Evolutionary conservation across 1,140 invertebrate species (phyloP).

Genomic region (Papilio helenus): DNA sequence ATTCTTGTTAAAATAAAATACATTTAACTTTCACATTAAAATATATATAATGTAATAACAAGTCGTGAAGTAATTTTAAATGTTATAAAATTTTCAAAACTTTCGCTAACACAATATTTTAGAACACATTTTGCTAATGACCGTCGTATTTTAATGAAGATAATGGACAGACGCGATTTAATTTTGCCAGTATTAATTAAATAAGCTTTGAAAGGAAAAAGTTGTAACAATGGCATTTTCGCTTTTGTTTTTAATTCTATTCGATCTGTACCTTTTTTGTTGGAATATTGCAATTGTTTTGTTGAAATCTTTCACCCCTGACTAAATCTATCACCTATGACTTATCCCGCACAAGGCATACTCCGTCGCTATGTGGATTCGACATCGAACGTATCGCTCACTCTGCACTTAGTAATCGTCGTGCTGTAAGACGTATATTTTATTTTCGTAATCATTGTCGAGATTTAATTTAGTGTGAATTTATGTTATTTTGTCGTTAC

Average conservation of each 20-base stretch:
- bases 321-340: slow-evolving; percentile 2
- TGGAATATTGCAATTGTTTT: neutral
- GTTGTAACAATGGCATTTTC: neutral
- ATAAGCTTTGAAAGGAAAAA: slow-evolving; percentile 44
- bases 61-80: neutral
- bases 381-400: slow-evolving; percentile 71
- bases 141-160: slow-evolving; percentile 55
- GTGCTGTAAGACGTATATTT: slow-evolving; percentile 78
- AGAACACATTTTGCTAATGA: slow-evolving; percentile 45
- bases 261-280: neutral
- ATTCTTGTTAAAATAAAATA: too few relatives aligned
- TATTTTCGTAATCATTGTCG: slow-evolving; percentile 77
- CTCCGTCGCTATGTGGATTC: slow-evolving; percentile 60
- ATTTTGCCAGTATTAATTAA: slow-evolving; percentile 65
- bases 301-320: slow-evolving; percentile 5
- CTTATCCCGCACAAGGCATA: slow-evolving; percentile 48
- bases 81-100: neutral
- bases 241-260: neutral
- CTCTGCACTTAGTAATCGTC: slow-evolving; percentile 82
- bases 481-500: slow-evolving; percentile 79
- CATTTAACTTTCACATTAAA: neutral
- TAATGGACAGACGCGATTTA: slow-evolving; percentile 57
- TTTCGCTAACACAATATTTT: slow-evolving; percentile 36
- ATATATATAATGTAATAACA: neutral
- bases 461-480: slow-evolving; percentile 79